Conservation (phyloP, 2,797 vertebrate species). For the Helostoma temminkii region DNA sequence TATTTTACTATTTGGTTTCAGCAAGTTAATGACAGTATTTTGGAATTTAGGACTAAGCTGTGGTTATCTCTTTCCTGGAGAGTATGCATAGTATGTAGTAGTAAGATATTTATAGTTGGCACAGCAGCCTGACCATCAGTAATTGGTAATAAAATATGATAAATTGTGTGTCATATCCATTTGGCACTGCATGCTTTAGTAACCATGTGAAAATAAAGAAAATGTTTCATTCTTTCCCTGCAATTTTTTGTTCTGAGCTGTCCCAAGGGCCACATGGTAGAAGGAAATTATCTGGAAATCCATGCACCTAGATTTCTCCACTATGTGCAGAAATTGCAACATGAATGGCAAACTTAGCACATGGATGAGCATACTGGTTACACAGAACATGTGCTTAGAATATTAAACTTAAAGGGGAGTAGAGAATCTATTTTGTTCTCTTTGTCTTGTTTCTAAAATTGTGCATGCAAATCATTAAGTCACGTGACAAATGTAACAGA, state of each 20-base stretch:
- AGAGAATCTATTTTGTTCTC: neutral
- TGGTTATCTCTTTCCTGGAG: too few relatives aligned
- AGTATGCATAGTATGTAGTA: too few relatives aligned
- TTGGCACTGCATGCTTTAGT: neutral
- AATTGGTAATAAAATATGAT: too few relatives aligned
- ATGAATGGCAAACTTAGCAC: neutral
- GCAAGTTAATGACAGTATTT: too few relatives aligned
- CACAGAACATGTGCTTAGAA: neutral
- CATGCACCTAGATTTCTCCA: neutral
- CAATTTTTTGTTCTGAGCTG: neutral
- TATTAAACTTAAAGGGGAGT: neutral
- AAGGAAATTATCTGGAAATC: neutral
- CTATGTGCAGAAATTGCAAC: conserved; percentile 2
- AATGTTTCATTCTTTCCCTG: neutral
- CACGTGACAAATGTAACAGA: too few relatives aligned
- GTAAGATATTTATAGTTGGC: too few relatives aligned
- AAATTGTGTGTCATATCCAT: neutral
- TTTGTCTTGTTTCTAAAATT: neutral
- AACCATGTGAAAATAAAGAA: too few relatives aligned
- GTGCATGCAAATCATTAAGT: neutral
- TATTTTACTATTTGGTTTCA: too few relatives aligned
- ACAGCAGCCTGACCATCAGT: too few relatives aligned
- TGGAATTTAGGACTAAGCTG: too few relatives aligned
- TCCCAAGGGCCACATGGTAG: neutral
- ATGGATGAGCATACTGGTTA: too few relatives aligned